These are phyloP conservation scores for Allolobophora icterica DNA, from an alignment of 2,888 invertebrate species.

Conservation along the genomic window DNA sequence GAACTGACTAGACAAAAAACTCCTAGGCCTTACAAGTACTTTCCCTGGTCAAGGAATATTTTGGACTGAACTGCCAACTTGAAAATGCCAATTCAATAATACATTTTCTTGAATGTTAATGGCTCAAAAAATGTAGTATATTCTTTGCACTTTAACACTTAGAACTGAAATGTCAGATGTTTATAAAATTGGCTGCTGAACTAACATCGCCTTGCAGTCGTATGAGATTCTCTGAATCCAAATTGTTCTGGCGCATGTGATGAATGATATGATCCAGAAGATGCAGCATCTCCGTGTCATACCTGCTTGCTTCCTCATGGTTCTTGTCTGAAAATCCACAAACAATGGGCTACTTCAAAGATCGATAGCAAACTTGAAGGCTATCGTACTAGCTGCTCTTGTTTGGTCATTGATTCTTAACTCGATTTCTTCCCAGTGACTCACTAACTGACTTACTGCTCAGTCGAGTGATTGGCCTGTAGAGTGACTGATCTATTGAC, in stretches of 20 bases:
- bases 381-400: neutral
- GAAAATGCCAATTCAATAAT: too few relatives aligned
- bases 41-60: too few relatives aligned
- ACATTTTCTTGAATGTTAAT: neutral
- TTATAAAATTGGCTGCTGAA: neutral
- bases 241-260: conserved; percentile 25
- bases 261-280: conserved; percentile 13
- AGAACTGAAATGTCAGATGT: neutral
- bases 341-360: neutral
- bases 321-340: neutral
- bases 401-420: neutral
- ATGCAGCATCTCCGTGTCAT: conserved; percentile 12
- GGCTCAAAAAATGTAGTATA: neutral
- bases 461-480: neutral
- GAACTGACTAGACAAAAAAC: too few relatives aligned
- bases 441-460: neutral
- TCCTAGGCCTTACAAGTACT: too few relatives aligned
- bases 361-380: neutral
- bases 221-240: conserved; percentile 1
- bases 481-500: neutral
- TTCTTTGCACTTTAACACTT: too few relatives aligned
- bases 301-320: conserved; percentile 4
- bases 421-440: neutral
- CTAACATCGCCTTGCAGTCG: conserved; percentile 20
- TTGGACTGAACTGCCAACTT: too few relatives aligned